Evolutionary conservation across 1,140 invertebrate species (phyloP).

Genomic region (Gryllus bimaculatus): DNA sequence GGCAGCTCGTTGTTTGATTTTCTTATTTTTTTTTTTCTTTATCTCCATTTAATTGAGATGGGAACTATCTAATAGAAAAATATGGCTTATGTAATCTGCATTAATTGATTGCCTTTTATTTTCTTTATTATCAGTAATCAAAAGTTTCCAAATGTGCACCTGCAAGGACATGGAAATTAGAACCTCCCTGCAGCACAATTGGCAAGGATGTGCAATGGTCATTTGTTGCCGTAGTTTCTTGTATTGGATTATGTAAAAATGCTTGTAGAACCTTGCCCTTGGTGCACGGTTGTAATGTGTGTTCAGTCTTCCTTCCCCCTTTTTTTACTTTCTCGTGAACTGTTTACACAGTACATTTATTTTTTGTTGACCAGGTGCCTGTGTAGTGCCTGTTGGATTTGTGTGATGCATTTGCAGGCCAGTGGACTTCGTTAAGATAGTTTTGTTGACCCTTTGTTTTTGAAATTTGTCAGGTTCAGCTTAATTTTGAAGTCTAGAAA

Average conservation of each 20-base stretch:
- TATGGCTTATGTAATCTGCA: background rate
- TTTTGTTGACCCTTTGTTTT: background rate
- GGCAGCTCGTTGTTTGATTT: background rate
- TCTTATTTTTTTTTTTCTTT: background rate
- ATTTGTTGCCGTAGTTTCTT: background rate
- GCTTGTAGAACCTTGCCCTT: background rate
- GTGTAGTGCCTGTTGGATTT: background rate
- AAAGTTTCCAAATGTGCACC: conserved; percentile 4
- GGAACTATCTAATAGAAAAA: background rate
- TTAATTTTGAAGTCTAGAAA: too few relatives aligned
- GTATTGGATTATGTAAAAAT: background rate
- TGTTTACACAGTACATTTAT: too few relatives aligned
- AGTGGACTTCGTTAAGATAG: background rate
- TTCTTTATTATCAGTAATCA: background rate
- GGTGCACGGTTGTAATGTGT: background rate
- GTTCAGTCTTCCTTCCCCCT: background rate
- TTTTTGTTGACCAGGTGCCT: background rate
- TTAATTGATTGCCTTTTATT: background rate
- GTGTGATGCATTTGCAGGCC: background rate
- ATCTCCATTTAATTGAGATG: background rate
- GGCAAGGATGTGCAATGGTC: background rate
- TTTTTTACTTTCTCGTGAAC: too few relatives aligned
- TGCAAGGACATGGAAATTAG: background rate
- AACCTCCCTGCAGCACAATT: background rate
- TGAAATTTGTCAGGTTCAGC: too few relatives aligned